Conservation (phyloP, 2,797 vertebrate species). For the Molossus molossus region DNA sequence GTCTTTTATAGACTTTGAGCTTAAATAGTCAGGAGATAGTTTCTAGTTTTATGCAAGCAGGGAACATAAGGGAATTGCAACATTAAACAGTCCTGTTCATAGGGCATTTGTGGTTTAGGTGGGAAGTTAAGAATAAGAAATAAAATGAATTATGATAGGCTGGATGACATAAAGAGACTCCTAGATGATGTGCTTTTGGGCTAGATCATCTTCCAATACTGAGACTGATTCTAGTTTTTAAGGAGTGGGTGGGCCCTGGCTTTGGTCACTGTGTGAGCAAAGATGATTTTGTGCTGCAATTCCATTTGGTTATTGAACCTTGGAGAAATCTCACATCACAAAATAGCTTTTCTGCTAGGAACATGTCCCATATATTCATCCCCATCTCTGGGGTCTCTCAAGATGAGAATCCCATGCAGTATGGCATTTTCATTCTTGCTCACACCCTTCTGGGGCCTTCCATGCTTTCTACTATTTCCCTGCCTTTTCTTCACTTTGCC, state of each 20-base stretch:
- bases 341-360: slow-evolving; percentile 2
- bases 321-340: background rate
- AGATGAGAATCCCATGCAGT: background rate
- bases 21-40: background rate
- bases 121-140: slow-evolving; percentile 8
- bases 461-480: background rate
- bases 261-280: slow-evolving; percentile 1
- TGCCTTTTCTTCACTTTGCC: slow-evolving; percentile 62
- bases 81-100: background rate
- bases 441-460: background rate
- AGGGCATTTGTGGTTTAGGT: background rate
- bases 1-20: background rate
- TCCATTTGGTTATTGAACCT: slow-evolving; percentile 51
- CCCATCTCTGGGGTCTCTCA: background rate
- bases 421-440: slow-evolving; percentile 30
- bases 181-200: background rate
- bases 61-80: background rate
- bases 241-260: background rate
- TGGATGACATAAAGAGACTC: background rate
- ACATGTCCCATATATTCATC: background rate
- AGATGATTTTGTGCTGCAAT: background rate
- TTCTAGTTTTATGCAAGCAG: background rate
- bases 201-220: background rate
- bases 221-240: slow-evolving; percentile 24
- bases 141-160: background rate